phyloP scores from a whole-genome alignment of 2,797 vertebrate species.

The Cyprinella venusta region DNA sequence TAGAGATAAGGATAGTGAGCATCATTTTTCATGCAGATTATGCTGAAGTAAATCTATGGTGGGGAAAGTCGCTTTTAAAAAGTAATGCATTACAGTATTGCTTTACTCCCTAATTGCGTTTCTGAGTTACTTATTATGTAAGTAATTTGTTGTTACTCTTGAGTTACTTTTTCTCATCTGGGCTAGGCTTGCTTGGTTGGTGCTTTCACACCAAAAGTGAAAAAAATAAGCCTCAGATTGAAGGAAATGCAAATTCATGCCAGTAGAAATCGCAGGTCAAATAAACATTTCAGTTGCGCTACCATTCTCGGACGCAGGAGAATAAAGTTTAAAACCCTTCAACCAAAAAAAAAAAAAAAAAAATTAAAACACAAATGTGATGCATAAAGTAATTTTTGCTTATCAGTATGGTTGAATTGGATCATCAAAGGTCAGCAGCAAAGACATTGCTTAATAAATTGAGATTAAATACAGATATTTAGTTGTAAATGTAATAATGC shows the following conservation, averaged over 20 bases:
- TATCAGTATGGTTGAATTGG: not conserved
- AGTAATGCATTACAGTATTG: not conserved
- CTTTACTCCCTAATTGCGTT: not conserved
- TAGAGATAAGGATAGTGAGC: not conserved
- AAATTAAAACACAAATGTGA: not conserved
- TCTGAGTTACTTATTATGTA: not conserved
- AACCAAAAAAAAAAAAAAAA: not conserved
- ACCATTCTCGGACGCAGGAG: too few species aligned
- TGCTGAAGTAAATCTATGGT: not conserved
- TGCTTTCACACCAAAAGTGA: not conserved
- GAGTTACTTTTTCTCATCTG: not conserved
- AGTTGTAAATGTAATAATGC: not conserved
- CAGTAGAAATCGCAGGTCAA: not conserved
- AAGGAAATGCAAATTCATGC: not conserved
- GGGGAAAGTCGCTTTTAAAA: not conserved
- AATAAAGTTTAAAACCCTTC: not conserved
- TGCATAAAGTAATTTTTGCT: not conserved
- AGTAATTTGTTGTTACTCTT: not conserved
- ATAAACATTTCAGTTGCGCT: too few species aligned
- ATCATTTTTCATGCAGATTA: not conserved
- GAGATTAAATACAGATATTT: not conserved
- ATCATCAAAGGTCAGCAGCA: not conserved
- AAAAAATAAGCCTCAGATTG: not conserved
- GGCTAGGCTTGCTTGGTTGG: not conserved
- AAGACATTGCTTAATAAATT: not conserved